These are phyloP conservation scores for Nemopilema nomurai DNA, from an alignment of 30 jellyfish, hydroid and myxozoan genomes.

Conservation along the genomic window DNA sequence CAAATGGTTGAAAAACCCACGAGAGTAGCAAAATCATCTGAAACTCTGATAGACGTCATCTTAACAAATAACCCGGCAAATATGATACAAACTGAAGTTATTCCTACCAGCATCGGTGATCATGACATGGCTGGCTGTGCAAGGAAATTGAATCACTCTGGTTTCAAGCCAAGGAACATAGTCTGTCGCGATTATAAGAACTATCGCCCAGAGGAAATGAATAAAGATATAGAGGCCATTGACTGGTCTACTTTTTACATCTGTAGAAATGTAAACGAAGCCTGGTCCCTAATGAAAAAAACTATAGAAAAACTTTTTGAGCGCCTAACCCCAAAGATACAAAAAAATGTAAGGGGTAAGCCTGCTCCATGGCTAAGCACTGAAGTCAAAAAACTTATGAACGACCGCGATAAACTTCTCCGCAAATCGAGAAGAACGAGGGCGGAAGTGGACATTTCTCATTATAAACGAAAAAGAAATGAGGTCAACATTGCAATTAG, in stretches of 20 bases:
- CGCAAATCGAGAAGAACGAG: constrained; percentile 37
- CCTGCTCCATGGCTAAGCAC: constrained; percentile 60
- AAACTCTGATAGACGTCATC: constrained; percentile 46
- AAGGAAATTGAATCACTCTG: constrained; percentile 39
- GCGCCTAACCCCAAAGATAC: constrained; percentile 31
- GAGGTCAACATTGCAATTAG: constrained; percentile 48
- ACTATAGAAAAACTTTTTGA: not conserved
- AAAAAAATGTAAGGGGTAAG: constrained; percentile 11
- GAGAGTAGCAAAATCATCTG: constrained; percentile 37
- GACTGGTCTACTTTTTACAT: constrained; percentile 13
- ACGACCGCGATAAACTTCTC: constrained; percentile 52
- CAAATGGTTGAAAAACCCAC: constrained; percentile 43
- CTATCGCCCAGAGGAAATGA: constrained; percentile 58
- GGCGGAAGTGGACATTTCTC: constrained; percentile 7
- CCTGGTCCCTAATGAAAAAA: constrained; percentile 20
- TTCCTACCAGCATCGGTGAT: constrained; percentile 62
- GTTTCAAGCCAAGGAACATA: constrained; percentile 46
- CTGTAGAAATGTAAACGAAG: constrained; percentile 19
- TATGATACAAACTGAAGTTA: constrained; percentile 42
- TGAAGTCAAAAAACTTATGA: constrained; percentile 44
- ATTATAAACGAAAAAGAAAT: constrained; percentile 38
- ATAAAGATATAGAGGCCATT: constrained; percentile 18
- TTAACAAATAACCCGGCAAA: constrained; percentile 37
- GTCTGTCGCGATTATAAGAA: constrained; percentile 44
- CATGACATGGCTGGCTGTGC: constrained; percentile 63